These are phyloP conservation scores for Notothenia coriiceps DNA, from an alignment of 2,113 vertebrate genomes.

Conservation along the genomic window DNA sequence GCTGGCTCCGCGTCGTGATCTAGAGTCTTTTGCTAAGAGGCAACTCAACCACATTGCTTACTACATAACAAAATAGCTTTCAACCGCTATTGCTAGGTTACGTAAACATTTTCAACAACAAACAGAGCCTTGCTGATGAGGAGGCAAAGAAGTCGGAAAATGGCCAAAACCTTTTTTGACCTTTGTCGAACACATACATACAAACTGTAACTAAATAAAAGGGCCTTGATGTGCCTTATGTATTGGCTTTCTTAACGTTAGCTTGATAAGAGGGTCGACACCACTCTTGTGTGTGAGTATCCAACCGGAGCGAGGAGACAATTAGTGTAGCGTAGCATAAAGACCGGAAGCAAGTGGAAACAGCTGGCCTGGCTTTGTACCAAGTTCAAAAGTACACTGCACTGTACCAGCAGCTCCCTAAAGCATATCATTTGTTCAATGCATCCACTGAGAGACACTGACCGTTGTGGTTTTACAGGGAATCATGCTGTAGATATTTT, in stretches of 20 bases:
- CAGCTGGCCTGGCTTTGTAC: slow-evolving; percentile 11
- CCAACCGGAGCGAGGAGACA: not conserved
- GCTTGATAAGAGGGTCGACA: not conserved
- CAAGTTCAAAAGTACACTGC: not conserved
- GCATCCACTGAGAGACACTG: not conserved
- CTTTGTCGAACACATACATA: no score
- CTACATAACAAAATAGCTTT: no score
- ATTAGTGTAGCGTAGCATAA: slow-evolving; percentile 19
- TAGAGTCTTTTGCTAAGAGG: no score
- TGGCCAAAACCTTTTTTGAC: no score
- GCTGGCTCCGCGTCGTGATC: no score
- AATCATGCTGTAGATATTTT: not conserved
- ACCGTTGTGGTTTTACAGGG: not conserved
- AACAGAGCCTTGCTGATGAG: no score
- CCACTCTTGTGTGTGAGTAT: slow-evolving; percentile 2
- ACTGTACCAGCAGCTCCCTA: not conserved
- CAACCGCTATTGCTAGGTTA: no score
- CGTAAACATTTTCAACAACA: no score
- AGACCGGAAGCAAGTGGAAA: slow-evolving; percentile 14
- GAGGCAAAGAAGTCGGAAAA: no score
- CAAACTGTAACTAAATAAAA: no score
- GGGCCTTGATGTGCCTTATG: no score
- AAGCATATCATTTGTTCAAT: not conserved
- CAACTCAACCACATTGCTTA: no score
- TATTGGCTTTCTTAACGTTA: not conserved